Evolutionary conservation across 1,140 invertebrate species (phyloP).

Genomic region (Drosophila sturtevanti): DNA sequence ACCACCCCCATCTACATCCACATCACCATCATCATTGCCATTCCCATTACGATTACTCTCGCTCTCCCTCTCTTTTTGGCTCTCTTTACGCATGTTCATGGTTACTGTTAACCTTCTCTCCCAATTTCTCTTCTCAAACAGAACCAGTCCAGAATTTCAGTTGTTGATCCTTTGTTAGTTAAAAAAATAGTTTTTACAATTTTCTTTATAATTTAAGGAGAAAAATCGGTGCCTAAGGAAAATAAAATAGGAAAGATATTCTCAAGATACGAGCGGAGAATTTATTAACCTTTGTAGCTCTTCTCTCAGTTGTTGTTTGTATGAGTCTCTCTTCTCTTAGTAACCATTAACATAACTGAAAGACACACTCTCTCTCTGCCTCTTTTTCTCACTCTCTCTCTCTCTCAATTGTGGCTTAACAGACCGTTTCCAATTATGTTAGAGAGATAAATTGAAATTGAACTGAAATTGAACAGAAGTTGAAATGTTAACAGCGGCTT

Average conservation of each 20-base stretch:
- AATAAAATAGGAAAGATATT: neutral
- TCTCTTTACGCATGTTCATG: conserved; percentile 10
- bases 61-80: conserved; percentile 8
- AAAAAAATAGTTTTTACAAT: neutral
- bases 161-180: neutral
- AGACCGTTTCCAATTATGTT: neutral
- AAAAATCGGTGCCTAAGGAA: neutral
- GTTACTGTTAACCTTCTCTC: conserved; percentile 6
- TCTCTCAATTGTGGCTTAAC: neutral
- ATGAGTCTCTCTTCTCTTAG: neutral
- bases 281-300: neutral
- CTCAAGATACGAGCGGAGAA: neutral
- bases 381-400: too few relatives aligned
- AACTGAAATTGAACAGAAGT: neutral
- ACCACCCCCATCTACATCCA: conserved; percentile 15
- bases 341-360: too few relatives aligned
- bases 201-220: neutral
- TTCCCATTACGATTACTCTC: conserved; percentile 41
- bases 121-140: neutral
- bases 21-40: conserved; percentile 4
- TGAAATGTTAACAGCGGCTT: neutral
- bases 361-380: too few relatives aligned
- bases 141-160: neutral
- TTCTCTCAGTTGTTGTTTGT: neutral
- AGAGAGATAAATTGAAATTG: neutral